Evolutionary conservation across 1,140 invertebrate species (phyloP).

Genomic region (Doryteuthis pealeii): DNA sequence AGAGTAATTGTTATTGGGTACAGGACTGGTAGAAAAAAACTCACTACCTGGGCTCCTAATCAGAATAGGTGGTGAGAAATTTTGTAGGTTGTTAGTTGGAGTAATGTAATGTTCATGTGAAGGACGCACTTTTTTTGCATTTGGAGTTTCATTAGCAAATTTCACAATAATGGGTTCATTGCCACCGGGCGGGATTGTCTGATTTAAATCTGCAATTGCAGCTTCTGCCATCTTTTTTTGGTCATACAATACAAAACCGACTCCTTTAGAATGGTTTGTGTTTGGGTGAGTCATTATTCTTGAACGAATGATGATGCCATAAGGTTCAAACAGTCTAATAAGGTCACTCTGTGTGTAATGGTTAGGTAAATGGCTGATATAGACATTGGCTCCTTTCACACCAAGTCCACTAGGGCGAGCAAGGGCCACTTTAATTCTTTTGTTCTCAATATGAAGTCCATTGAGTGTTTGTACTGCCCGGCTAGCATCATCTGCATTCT

Average conservation of each 20-base stretch:
- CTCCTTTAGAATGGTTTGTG: slow-evolving; percentile 80
- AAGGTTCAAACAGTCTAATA: slow-evolving; percentile 81
- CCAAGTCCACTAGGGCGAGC: slow-evolving; percentile 87
- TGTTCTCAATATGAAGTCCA: slow-evolving; percentile 84
- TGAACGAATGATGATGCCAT: slow-evolving; percentile 86
- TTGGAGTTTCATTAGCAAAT: slow-evolving; percentile 90
- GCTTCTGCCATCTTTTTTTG: slow-evolving; percentile 74
- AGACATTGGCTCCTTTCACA: slow-evolving; percentile 93
- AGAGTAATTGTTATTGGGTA: background rate
- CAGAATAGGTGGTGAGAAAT: slow-evolving; percentile 18
- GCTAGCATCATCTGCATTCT: slow-evolving; percentile 79
- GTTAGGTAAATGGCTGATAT: slow-evolving; percentile 88
- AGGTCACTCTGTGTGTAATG: slow-evolving; percentile 69
- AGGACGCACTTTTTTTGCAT: slow-evolving; percentile 71
- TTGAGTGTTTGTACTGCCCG: slow-evolving; percentile 85
- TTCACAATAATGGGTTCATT: slow-evolving; percentile 82
- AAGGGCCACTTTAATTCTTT: slow-evolving; percentile 86
- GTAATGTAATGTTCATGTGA: slow-evolving; percentile 29
- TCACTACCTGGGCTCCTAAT: slow-evolving; percentile 24
- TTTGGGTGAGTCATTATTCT: slow-evolving; percentile 85
- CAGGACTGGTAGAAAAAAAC: background rate
- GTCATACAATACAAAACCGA: slow-evolving; percentile 80
- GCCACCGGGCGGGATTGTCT: slow-evolving; percentile 79
- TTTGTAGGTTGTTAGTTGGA: slow-evolving; percentile 16
- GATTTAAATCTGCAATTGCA: slow-evolving; percentile 82